Evolutionary conservation across 2,888 invertebrate genomes (phyloP), one percentile per base, ranked within the genome.

Genomic region (Mamestra brassicae): DNA sequence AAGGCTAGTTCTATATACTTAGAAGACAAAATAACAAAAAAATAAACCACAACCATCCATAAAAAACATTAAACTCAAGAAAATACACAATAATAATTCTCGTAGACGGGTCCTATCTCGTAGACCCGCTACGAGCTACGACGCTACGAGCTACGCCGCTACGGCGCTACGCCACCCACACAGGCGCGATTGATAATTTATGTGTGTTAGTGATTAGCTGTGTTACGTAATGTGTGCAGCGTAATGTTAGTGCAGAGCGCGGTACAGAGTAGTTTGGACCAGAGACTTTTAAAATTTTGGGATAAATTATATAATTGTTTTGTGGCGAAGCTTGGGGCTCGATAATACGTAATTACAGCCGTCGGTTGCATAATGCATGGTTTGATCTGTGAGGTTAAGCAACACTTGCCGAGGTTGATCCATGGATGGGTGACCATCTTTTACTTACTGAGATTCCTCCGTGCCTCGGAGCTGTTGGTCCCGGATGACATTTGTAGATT

Each of bases 201-300:
- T 89, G 86, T 89, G 84, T 86, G 87, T 89, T 85, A 87, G 87
- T 90, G 91, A 92, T 92, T 92, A 92, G 91, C 88, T 89, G 84
- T 90, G 85, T 89, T 89, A 90, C 89, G 89, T 91, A 90, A 90
- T 74, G 79, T 83, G 87, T 87, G 88, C 89, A 89, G 86, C 84
- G 89, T 86, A 80, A 85, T 87, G 78, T 73, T 87, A 85, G 83
- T 81, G 82, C 83, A 79, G 81, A 74, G 80, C 62, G 65, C 58
- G 63, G 71, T 65, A 84, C 84, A 92, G 90, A 84, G 90, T 91
- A 91, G 85, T 84, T 10, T 10, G 0, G 3, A 0, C 62, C 15
- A 79, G 74, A 78, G 74, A 34, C 3, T 36, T 65, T 15, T 4
- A 4, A 8, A 38, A 15, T 5, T 4, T 2, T 15, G 26, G 26